Percentiles rank a stretch among this genome's conserved stretches.
Conservation (phyloP, 2,113 vertebrate species). For the Aegotheles bennettii region DNA sequence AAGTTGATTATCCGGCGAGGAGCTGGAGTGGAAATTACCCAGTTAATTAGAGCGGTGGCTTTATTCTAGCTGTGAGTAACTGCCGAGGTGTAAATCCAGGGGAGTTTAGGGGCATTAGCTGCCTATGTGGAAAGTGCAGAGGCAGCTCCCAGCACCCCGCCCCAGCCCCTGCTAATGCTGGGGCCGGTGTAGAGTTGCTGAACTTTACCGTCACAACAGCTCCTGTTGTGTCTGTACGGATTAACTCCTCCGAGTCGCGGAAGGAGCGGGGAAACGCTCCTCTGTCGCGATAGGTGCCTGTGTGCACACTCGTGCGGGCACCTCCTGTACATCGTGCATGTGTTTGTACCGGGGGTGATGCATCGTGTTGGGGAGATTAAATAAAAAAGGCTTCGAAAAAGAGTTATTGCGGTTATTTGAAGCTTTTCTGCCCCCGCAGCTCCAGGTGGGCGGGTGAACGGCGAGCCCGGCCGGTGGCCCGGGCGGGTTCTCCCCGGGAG, state of each 20-base stretch:
- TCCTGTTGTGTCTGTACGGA: conserved; percentile 75
- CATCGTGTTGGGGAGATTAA: background rate
- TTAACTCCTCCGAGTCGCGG: conserved; percentile 51
- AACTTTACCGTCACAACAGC: conserved; percentile 56
- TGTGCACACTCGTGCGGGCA: accelerated
- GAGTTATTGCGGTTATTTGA: background rate
- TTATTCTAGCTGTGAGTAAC: conserved; percentile 55
- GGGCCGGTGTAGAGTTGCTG: conserved; percentile 61
- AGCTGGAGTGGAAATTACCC: background rate
- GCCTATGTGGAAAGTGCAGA: conserved; percentile 31
- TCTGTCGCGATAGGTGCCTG: background rate
- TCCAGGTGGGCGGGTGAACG: background rate
- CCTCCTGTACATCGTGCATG: too few species aligned
- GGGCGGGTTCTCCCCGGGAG: background rate
- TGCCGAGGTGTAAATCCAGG: conserved; percentile 76
- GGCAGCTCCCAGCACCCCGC: conserved; percentile 52
- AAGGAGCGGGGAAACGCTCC: background rate
- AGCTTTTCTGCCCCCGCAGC: background rate
- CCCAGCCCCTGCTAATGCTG: conserved; percentile 24
- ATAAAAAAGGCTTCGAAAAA: background rate
- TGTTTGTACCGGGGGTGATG: too few species aligned
- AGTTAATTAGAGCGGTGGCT: conserved; percentile 70
- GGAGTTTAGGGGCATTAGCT: conserved; percentile 72
- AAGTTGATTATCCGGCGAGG: conserved; percentile 22
- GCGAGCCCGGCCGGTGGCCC: background rate